Conservation (phyloP, 2,888 invertebrate genomes). For the Cheilosia impressa region DNA sequence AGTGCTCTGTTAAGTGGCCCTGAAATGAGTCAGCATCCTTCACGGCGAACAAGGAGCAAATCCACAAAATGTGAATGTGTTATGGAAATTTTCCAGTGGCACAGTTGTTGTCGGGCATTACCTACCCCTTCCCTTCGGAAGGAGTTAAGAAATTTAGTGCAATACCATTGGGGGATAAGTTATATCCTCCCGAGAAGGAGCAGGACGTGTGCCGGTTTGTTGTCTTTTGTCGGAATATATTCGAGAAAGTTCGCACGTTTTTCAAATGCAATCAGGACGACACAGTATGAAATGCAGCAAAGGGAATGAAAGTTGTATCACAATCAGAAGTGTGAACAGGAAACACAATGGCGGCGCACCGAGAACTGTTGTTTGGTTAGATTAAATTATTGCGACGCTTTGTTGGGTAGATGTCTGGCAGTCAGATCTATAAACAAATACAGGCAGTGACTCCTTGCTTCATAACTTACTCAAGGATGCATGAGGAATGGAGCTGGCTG, state of each 20-base stretch:
- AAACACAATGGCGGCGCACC: not conserved
- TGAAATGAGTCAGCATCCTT: constrained; percentile 71
- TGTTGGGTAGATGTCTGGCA: not conserved
- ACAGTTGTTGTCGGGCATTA: constrained; percentile 8
- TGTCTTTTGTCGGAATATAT: constrained; percentile 69
- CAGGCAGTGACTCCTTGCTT: not conserved
- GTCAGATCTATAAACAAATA: not conserved
- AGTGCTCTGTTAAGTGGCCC: constrained; percentile 69
- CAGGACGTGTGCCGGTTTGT: constrained; percentile 28
- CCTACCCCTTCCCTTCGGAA: constrained; percentile 7
- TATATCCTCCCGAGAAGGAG: constrained; percentile 46
- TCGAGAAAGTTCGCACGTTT: constrained; percentile 58
- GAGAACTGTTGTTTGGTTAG: not conserved
- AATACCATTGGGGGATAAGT: constrained; percentile 60
- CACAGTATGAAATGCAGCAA: constrained; percentile 11
- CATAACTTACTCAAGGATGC: no score
- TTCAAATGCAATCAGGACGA: constrained; percentile 52
- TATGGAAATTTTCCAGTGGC: constrained; percentile 56
- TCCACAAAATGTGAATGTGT: constrained; percentile 37
- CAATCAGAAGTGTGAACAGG: constrained; percentile 25
- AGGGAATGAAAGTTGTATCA: constrained; percentile 19
- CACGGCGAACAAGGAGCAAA: constrained; percentile 12
- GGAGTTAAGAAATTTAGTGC: constrained; percentile 61
- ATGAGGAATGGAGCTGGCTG: no score
- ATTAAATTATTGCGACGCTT: constrained; percentile 27